These are phyloP conservation scores for Anguilla marmorata DNA, from an alignment of 2,797 vertebrate species.

Conservation along the genomic window DNA sequence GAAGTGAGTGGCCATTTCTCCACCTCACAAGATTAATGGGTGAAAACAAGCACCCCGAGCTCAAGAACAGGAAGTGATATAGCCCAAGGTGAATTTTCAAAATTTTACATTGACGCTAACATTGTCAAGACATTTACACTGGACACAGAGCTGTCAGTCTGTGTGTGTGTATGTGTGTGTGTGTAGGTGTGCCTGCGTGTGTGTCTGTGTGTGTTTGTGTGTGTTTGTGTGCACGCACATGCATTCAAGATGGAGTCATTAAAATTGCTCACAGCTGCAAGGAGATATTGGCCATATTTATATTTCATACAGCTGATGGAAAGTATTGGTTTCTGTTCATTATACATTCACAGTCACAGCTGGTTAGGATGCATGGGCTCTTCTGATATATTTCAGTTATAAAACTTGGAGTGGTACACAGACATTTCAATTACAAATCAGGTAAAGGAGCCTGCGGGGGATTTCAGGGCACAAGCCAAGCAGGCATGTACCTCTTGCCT, in stretches of 20 bases:
- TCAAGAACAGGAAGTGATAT: not conserved
- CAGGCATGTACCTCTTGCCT: not conserved
- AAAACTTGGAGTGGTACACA: not conserved
- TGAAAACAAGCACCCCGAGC: not conserved
- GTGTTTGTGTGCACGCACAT: not conserved
- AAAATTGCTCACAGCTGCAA: not conserved
- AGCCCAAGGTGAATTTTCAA: not conserved
- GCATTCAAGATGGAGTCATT: not conserved
- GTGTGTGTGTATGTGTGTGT: not conserved
- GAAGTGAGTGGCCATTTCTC: not conserved
- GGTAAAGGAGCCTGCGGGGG: not conserved
- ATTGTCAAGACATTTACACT: not conserved
- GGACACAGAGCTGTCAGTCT: not conserved
- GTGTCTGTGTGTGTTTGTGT: not conserved
- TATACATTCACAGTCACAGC: not conserved
- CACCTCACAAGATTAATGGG: not conserved
- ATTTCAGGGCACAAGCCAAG: not conserved
- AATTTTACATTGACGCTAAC: not conserved
- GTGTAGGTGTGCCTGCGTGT: not conserved
- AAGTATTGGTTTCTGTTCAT: not conserved
- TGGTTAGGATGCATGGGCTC: not conserved
- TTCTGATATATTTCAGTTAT: not conserved
- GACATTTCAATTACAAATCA: slow-evolving; percentile 12
- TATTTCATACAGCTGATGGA: not conserved
- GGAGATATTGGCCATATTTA: slow-evolving; percentile 2